Conservation (phyloP, 2,113 vertebrate genomes). For the Panurus biarmicus region DNA sequence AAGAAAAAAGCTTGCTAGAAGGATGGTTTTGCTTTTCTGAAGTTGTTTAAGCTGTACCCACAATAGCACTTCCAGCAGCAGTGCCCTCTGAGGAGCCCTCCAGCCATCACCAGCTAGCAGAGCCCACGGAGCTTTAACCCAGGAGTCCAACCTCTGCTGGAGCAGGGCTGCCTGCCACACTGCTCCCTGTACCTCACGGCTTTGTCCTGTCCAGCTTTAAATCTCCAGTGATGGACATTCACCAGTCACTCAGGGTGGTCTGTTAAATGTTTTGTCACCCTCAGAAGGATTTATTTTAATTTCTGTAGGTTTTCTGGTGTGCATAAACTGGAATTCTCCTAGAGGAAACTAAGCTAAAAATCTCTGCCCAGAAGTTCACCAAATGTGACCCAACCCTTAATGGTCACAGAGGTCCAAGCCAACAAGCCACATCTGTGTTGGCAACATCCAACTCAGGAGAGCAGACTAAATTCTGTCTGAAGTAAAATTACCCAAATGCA, state of each 20-base stretch:
- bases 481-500: background rate
- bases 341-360: background rate
- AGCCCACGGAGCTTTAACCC: background rate
- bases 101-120: background rate
- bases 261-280: background rate
- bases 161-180: background rate
- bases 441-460: background rate
- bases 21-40: background rate
- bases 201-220: background rate
- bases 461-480: background rate
- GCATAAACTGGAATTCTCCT: background rate
- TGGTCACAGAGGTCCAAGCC: background rate
- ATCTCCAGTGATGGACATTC: background rate
- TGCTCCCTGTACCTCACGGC: accelerated
- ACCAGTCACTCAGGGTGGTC: background rate
- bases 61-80: background rate
- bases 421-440: background rate
- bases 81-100: background rate
- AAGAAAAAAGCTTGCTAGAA: background rate
- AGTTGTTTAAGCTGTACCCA: background rate
- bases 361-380: background rate
- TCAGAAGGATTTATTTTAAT: background rate
- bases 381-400: background rate
- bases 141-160: background rate
- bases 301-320: background rate